Conservation (phyloP, 2,888 invertebrate genomes). For the Lordiphosa fenestrarum region DNA sequence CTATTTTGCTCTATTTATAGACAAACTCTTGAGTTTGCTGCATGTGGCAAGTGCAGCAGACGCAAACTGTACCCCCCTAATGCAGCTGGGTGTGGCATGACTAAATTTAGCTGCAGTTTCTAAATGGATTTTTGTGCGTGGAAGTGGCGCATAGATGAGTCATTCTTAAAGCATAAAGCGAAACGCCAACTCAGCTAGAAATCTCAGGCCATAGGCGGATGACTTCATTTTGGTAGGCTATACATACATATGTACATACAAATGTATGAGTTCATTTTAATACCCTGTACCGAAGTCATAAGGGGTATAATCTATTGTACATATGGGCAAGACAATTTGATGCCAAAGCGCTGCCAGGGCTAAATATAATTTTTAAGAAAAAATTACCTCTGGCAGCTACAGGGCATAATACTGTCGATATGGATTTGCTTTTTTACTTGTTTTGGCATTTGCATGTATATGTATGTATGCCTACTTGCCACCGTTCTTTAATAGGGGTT, state of each 20-base stretch:
- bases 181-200: constrained; percentile 15
- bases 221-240: constrained; percentile 37
- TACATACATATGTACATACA: not conserved
- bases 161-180: not conserved
- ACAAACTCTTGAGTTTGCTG: constrained; percentile 1
- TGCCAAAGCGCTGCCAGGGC: too few relatives aligned
- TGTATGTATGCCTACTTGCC: constrained; percentile 2
- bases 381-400: too few relatives aligned
- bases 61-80: constrained; percentile 40
- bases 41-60: constrained; percentile 13
- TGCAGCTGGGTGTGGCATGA: constrained; percentile 42
- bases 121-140: constrained; percentile 1
- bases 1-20: constrained; percentile 30
- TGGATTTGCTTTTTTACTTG: not conserved
- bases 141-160: constrained; percentile 3
- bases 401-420: too few relatives aligned
- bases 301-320: not conserved
- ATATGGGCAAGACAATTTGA: too few relatives aligned
- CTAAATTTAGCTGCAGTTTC: constrained; percentile 50
- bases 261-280: not conserved
- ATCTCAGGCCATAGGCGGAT: constrained; percentile 16
- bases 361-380: too few relatives aligned
- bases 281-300: too few relatives aligned
- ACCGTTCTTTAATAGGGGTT: constrained; percentile 42
- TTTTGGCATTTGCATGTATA: not conserved